Conservation (phyloP, 30 jellyfish, hydroid and myxozoan species). For the Turritopsis rubra region DNA sequence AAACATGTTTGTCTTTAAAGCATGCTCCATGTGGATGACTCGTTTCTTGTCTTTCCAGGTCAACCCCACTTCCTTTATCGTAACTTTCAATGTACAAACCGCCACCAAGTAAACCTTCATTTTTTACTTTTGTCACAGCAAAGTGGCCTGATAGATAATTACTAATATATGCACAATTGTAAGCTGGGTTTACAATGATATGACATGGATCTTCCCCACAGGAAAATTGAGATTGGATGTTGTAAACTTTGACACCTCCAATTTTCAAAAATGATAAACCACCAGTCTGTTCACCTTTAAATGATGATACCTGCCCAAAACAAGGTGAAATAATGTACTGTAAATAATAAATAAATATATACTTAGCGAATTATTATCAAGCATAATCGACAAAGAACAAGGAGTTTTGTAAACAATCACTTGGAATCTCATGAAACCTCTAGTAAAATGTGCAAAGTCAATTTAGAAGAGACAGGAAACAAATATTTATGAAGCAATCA, state of each 20-base stretch:
- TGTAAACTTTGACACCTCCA: not conserved
- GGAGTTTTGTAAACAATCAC: too few relatives aligned
- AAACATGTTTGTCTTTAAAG: constrained; percentile 23
- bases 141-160: constrained; percentile 39
- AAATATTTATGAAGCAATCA: too few relatives aligned
- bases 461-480: too few relatives aligned
- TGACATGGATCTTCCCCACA: constrained; percentile 39
- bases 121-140: constrained; percentile 22
- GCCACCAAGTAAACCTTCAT: constrained; percentile 26
- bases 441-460: too few relatives aligned
- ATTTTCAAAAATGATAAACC: constrained; percentile 23
- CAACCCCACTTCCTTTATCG: constrained; percentile 30
- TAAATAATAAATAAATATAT: too few relatives aligned
- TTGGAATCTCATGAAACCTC: too few relatives aligned
- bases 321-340: not conserved
- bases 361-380: too few relatives aligned
- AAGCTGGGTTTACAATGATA: not conserved
- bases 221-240: constrained; percentile 29
- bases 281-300: constrained; percentile 34
- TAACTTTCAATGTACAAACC: constrained; percentile 26
- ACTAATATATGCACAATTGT: constrained; percentile 21
- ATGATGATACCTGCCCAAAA: constrained; percentile 13
- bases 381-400: too few relatives aligned
- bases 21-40: constrained; percentile 43
- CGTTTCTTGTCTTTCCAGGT: constrained; percentile 18